phyloP scores from a whole-genome alignment of 2,888 invertebrate genomes.

The Siphlonurus alternatus region DNA sequence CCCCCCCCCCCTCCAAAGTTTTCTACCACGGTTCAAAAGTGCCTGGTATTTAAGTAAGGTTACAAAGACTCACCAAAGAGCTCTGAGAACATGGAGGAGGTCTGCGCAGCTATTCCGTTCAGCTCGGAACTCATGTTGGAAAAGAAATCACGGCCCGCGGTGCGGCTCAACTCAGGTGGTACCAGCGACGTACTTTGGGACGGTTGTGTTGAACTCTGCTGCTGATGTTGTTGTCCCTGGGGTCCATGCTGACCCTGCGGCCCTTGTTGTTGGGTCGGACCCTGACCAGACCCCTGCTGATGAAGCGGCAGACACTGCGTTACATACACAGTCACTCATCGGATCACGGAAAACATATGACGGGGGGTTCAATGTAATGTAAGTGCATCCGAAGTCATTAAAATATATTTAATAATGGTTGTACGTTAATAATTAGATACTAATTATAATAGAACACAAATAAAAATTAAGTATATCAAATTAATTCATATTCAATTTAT shows the following conservation, averaged over 20 bases:
- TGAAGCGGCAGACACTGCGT: background rate
- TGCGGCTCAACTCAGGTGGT: conserved; percentile 31
- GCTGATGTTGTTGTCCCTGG: conserved; percentile 2
- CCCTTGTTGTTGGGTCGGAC: conserved; percentile 18
- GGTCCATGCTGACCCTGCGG: conserved; percentile 9
- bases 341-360: too few relatives aligned
- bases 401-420: too few relatives aligned
- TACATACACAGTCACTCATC: background rate
- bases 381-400: too few relatives aligned
- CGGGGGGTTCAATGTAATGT: too few relatives aligned
- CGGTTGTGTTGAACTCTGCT: conserved; percentile 6
- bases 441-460: too few relatives aligned
- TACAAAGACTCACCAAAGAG: conserved; percentile 51
- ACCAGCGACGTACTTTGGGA: conserved; percentile 33
- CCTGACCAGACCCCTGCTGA: conserved; percentile 6
- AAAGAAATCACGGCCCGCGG: conserved; percentile 56
- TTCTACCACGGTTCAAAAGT: too few relatives aligned
- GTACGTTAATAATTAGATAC: too few relatives aligned
- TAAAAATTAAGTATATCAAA: background rate
- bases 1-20: too few relatives aligned
- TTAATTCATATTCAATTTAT: too few relatives aligned
- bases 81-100: conserved; percentile 86
- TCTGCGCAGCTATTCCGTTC: conserved; percentile 83
- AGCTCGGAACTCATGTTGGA: conserved; percentile 83
- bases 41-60: too few relatives aligned